Conservation (phyloP, 2,888 invertebrate genomes). For the Sturmia bella region DNA sequence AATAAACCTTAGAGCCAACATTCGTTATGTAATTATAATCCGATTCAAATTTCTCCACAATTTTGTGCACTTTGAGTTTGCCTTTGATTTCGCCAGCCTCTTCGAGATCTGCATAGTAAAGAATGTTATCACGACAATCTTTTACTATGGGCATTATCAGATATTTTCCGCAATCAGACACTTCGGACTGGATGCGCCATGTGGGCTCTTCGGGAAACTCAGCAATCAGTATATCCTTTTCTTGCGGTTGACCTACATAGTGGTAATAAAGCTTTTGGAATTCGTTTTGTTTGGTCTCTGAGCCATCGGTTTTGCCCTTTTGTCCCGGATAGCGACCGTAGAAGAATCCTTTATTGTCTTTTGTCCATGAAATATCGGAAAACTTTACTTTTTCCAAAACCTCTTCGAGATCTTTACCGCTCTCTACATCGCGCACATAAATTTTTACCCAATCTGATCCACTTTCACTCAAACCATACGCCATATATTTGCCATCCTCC, state of each 20-base stretch:
- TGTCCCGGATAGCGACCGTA: constrained; percentile 93
- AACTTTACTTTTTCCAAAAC: constrained; percentile 95
- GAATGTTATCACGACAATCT: constrained; percentile 95
- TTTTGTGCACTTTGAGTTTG: constrained; percentile 87
- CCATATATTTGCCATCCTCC: constrained; percentile 93
- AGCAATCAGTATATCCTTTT: constrained; percentile 92
- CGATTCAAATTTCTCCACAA: constrained; percentile 94
- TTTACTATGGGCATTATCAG: constrained; percentile 91
- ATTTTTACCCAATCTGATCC: constrained; percentile 99
- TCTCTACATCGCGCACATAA: constrained; percentile 88
- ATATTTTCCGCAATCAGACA: constrained; percentile 96
- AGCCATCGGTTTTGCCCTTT: constrained; percentile 93
- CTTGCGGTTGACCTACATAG: constrained; percentile 91
- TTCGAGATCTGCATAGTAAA: constrained; percentile 91
- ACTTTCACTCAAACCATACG: constrained; percentile 94
- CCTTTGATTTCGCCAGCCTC: constrained; percentile 85
- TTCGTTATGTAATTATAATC: constrained; percentile 97
- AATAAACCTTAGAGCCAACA: constrained; percentile 89
- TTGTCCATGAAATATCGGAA: constrained; percentile 95
- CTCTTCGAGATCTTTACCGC: constrained; percentile 93
- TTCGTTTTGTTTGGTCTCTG: constrained; percentile 92
- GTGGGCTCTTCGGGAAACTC: constrained; percentile 95
- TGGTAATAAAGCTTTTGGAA: constrained; percentile 98
- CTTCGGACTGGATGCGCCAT: constrained; percentile 93
- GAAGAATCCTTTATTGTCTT: constrained; percentile 96